These are phyloP conservation scores for Todiramphus saurophagus DNA, from an alignment of 2,113 vertebrate species.

Conservation along the genomic window DNA sequence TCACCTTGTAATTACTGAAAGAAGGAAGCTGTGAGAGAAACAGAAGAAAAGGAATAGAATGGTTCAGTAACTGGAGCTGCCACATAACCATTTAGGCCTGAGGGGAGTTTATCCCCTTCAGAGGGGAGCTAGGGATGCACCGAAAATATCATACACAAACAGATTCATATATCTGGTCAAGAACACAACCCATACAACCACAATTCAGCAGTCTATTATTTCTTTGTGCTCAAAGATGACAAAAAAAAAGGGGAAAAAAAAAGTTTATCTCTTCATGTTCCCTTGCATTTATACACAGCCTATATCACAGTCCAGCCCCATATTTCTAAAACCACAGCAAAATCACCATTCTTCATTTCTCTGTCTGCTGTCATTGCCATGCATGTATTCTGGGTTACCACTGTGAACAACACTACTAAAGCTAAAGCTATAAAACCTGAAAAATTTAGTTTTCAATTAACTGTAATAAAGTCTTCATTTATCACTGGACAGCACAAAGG, in stretches of 20 bases:
- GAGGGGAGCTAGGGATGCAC: neutral
- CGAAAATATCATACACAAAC: neutral
- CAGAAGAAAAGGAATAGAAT: neutral
- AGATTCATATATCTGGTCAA: neutral
- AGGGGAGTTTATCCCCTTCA: neutral
- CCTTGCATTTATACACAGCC: neutral
- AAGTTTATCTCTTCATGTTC: neutral
- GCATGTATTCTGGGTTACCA: accelerated
- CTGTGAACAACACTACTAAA: neutral
- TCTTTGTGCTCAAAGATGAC: neutral
- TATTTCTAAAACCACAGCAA: neutral
- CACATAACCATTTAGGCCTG: neutral
- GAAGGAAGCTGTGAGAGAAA: neutral
- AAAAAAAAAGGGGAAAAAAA: neutral
- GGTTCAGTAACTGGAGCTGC: neutral
- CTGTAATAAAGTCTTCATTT: neutral
- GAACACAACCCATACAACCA: neutral
- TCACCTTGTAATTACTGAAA: neutral
- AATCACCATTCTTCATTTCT: neutral
- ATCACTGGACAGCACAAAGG: neutral
- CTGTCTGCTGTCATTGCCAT: neutral
- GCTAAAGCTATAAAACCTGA: neutral
- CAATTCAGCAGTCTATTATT: neutral
- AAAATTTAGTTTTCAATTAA: neutral
- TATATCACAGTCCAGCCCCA: neutral